A percentile compares a stretch with the other conserved stretches of the same genome.
phyloP scores from a whole-genome alignment of 2,888 invertebrate species.

The Coleophora deauratella region DNA sequence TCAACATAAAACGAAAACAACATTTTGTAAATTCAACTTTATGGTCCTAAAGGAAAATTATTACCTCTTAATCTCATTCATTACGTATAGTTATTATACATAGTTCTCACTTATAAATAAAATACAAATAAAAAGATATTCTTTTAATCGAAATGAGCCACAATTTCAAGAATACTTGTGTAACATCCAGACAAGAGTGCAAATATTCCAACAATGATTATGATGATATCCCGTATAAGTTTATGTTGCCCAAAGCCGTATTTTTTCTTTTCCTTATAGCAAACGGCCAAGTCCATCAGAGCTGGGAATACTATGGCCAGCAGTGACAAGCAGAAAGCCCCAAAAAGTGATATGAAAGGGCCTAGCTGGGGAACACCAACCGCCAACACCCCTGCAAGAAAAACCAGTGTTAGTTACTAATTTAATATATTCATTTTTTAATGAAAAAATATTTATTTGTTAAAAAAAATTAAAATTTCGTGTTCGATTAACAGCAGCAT shows the following conservation, averaged over 20 bases:
- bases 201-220: conserved; percentile 26
- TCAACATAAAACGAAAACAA: too few relatives aligned
- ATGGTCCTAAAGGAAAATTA: too few relatives aligned
- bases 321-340: conserved; percentile 89
- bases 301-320: conserved; percentile 91
- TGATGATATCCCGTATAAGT: conserved; percentile 29
- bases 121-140: background rate
- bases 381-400: conserved; percentile 46
- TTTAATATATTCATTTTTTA: too few relatives aligned
- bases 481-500: too few relatives aligned
- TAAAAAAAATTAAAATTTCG: too few relatives aligned
- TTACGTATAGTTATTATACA: too few relatives aligned
- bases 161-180: conserved; percentile 4
- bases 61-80: too few relatives aligned
- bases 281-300: conserved; percentile 49
- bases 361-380: conserved; percentile 84
- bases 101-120: too few relatives aligned
- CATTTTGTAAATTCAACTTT: too few relatives aligned
- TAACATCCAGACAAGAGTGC: background rate
- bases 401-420: background rate
- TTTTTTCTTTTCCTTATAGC: conserved; percentile 25
- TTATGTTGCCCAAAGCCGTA: conserved; percentile 33
- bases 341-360: conserved; percentile 83
- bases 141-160: background rate
- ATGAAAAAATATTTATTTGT: too few relatives aligned